Base-by-base conservation (phyloP, 2,888 invertebrate species). In the Tenodera sinensis region DNA sequence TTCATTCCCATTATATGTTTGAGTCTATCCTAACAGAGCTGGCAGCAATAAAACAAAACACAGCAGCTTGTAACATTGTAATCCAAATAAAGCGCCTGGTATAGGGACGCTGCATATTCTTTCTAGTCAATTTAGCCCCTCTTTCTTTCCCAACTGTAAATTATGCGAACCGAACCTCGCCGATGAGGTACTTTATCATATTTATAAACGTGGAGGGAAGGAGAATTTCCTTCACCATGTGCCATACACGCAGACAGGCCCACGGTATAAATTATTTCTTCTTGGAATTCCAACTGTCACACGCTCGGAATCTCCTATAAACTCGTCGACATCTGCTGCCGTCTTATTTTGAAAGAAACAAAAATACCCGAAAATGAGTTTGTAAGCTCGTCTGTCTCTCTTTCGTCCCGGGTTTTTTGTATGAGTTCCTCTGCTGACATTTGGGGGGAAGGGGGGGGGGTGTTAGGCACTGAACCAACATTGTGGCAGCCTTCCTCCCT, bases 331-430 rank as follows among this genome's bases (percentile, higher is more conserved):
- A 71, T 71, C 54, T 85, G 82, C 28, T 83, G 82, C 27, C 42
- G 30, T 83, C 27, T 82, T 30, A 87, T 82, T 81, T 87, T 87
- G 87, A 87, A 82, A 30, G 30, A 84, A 84, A 87, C 81, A 83
- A 87, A 87, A 87, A 83, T 81, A 86, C 81, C 83, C 87, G 87
- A 87, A 87, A 87, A 87, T 87, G 87, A 87, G 87, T 87, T 83
- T 47, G n/a, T 30, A 20, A 82, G 87, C 83, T 82, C 42, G 83
- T 82, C 82, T 7, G 20, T 34, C 87, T 28, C 83, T 34, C 83
- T 87, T 87, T 87, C 54, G 54, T 15, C 54, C 54, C 54, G 25
- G 54, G 42, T 71, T 71, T 71, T 71, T 71, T 71, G 15, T 71
- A 71, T 20, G 54, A 71, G 54, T 71, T 71, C 20, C 54, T 25